phyloP scores from a whole-genome alignment of 2,797 vertebrate genomes.

The Diceros bicornis region DNA sequence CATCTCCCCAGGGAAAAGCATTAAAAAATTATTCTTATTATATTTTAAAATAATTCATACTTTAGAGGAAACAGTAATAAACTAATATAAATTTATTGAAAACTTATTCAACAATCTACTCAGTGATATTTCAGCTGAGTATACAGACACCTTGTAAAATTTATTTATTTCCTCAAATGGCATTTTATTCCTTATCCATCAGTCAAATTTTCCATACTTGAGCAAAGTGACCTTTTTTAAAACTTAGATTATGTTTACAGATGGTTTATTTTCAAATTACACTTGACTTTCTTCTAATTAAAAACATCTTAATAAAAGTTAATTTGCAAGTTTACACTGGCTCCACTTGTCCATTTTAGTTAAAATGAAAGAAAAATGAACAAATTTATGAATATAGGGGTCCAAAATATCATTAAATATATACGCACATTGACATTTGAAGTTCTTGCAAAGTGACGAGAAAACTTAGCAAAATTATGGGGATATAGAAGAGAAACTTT shows the following conservation, averaged over 20 bases:
- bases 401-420: not conserved
- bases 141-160: not conserved
- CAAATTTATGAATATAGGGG: not conserved
- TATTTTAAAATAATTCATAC: not conserved
- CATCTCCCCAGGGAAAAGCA: not conserved
- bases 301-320: not conserved
- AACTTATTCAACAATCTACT: not conserved
- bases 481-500: not conserved
- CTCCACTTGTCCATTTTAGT: not conserved
- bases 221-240: not conserved
- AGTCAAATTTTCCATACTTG: conserved; percentile 2
- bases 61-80: conserved; percentile 32
- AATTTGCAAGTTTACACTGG: not conserved
- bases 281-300: not conserved
- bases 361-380: not conserved
- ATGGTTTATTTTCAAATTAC: not conserved
- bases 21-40: not conserved
- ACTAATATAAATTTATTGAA: not conserved
- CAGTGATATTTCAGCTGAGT: not conserved
- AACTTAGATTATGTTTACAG: not conserved
- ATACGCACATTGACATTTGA: not conserved
- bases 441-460: not conserved
- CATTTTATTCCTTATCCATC: not conserved
- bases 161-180: not conserved
- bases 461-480: not conserved